Percentiles rank a stretch among this genome's conserved stretches.
Evolutionary conservation across 1,140 invertebrate genomes (phyloP).

Genomic region (Gonioctena quinquepunctata): DNA sequence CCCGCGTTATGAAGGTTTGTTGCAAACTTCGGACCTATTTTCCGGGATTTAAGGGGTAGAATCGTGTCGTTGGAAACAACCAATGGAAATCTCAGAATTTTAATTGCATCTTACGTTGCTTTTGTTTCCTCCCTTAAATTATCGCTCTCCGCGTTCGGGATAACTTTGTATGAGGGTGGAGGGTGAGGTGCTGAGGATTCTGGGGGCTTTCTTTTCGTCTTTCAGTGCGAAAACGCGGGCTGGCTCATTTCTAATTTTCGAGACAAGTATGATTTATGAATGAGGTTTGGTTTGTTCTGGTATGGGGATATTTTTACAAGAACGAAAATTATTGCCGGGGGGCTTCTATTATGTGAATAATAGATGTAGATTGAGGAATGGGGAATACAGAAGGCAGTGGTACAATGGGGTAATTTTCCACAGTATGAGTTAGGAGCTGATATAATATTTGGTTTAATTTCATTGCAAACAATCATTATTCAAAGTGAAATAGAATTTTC

Average conservation of each 20-base stretch:
- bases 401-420: too few relatives aligned
- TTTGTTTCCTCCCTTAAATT: conserved; percentile 48
- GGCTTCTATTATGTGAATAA: not conserved
- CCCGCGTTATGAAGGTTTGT: conserved; percentile 17
- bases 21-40: conserved; percentile 40
- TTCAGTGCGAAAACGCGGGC: not conserved
- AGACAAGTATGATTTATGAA: not conserved
- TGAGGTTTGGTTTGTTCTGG: not conserved
- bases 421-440: too few relatives aligned
- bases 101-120: conserved; percentile 54
- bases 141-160: conserved; percentile 17
- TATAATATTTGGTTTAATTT: too few relatives aligned
- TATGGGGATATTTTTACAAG: not conserved
- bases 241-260: not conserved
- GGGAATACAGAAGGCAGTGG: too few relatives aligned
- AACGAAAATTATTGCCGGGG: not conserved
- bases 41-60: conserved; percentile 29
- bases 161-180: conserved; percentile 17
- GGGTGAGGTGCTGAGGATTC: conserved; percentile 4
- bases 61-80: conserved; percentile 29
- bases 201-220: not conserved
- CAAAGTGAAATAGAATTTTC: too few relatives aligned
- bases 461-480: too few relatives aligned
- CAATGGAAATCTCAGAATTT: conserved; percentile 54
- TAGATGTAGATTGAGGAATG: not conserved